phyloP scores from a whole-genome alignment of 2,797 vertebrate genomes.

The Xenentodon cancila region DNA sequence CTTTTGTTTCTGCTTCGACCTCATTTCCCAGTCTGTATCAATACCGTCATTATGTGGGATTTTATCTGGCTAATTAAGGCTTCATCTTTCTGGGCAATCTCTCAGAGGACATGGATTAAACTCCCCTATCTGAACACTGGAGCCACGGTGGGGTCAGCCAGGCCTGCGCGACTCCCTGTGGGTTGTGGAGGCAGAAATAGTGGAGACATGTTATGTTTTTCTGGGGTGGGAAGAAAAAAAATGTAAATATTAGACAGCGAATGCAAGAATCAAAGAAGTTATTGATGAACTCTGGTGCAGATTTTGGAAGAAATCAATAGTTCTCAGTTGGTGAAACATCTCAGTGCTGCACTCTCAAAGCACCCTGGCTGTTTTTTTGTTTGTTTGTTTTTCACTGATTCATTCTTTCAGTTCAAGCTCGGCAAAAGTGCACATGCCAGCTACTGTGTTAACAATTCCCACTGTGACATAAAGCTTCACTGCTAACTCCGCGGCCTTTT shows the following conservation, averaged over 20 bases:
- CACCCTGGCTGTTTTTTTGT: not conserved
- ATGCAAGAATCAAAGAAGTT: constrained; percentile 15
- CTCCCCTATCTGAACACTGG: constrained; percentile 58
- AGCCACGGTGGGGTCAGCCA: constrained; percentile 49
- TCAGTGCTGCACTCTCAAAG: not conserved
- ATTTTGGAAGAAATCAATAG: constrained; percentile 8
- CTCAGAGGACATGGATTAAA: constrained; percentile 81
- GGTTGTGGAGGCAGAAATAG: constrained; percentile 5
- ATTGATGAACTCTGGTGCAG: constrained; percentile 18
- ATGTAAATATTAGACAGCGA: constrained; percentile 12
- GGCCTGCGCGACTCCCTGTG: constrained; percentile 15
- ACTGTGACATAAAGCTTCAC: not conserved
- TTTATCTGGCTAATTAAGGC: constrained; percentile 84
- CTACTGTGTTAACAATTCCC: constrained; percentile 3
- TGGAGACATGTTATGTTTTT: constrained; percentile 2
- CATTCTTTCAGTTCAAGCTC: not conserved
- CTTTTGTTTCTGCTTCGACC: constrained; percentile 53
- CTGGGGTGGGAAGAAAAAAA: not conserved
- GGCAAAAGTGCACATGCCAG: not conserved
- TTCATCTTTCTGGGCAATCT: constrained; percentile 78
- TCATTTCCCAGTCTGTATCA: constrained; percentile 72
- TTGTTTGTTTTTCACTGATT: constrained; percentile 15
- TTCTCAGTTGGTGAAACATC: not conserved
- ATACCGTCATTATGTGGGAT: constrained; percentile 73
- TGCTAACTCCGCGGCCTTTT: not conserved